Evolutionary conservation across 2,113 vertebrate species (phyloP), one percentile per base, ranked within the genome.

Genomic region (Aplodontia rufa): DNA sequence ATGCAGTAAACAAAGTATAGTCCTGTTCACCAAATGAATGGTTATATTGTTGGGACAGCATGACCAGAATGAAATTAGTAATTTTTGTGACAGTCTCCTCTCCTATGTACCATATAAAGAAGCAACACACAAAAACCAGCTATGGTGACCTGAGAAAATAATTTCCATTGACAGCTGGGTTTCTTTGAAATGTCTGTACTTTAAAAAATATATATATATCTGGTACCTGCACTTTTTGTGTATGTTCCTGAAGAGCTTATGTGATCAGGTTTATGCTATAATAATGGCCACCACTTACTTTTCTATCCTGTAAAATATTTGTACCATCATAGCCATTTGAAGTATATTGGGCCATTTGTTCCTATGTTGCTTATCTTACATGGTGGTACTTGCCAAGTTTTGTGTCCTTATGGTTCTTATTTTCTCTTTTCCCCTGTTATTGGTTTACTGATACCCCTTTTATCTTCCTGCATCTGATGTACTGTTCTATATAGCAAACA

Each of bases 121-220:
- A 85, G 32, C 58, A 78, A 30, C 75, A 75, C 20, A 71, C 28
- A 42, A 81, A 88, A 76, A 69, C 11, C 16, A 69, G 32, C 37
- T 69, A 32, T 72, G n/a, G 30, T 84, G 9, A 45, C 42, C n/a
- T 42, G 32, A 74, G 47, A 51, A 87, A 90, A 82, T 40, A 69
- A 12, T 72, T 80, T 66, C 37, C 30, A 53, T 91, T 53, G 13
- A 14, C 58, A 71, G 0, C 35, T 87, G 35, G 1, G 28, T 79
- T 79, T 94, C 66, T 90, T 94, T 74, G n/a, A 80, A 94, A 74
- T 87, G 28, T 75, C 37, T 95, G 3, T 19, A 69, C 42, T 95
- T 82, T 86, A 40, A 87, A 35, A 60, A 92, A 95, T n/a, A n/a
- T n/a, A n/a, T n/a, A 40, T 35, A 87, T 81, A 62, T 93, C 45